Evolutionary conservation across 1,140 invertebrate species (phyloP), one percentile per base, ranked within the genome.

Genomic region (Pseudomyrmex gracilis): DNA sequence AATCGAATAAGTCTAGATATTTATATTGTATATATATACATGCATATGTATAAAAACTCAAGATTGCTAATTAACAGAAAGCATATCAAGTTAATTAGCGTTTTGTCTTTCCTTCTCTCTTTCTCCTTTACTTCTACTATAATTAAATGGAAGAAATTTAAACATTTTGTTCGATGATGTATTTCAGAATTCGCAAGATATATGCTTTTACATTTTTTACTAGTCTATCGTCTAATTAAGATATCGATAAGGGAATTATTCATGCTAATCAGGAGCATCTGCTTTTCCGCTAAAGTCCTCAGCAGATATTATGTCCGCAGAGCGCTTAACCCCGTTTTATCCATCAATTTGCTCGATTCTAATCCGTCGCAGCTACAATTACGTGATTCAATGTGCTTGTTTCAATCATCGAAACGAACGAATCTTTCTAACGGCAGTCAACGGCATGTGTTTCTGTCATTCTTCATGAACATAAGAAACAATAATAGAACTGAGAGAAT

Each of bases 191-290:
- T 9, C 2, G 24, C 7, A 5, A 0, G 7, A 34, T 34, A 34
- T 7, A 2, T 51, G 10, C 3, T 13, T 51, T 12, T 10, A 34
- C 43, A 8, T 55, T 10, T 68, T 17, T 57, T 45, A 22, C 0
- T 17, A n/a, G 0, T 43, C 51, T 63, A 9, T 55, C 45, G 57
- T 9, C 8, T 63, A 70, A 68, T 24, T 53, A 45, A 49, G 64
- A 3, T 34, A 2, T 66, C 15, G n/a, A 47, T 24, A 45, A n/a
- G 1, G 5, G 20, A 20, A 85, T 85, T 76, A 83, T 51, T 57
- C 57, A 58, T 76, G 68, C 67, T 74, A 83, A 83, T 87, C 78
- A 87, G 22, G 70, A 82, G 12, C 84, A 86, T 73, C 60, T 83
- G 67, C 17, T 82, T 61, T 82, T 82, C 57, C 57, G 45, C 15